Conservation (phyloP, 2,797 vertebrate genomes). For the Phrynocephalus vlangalii region DNA sequence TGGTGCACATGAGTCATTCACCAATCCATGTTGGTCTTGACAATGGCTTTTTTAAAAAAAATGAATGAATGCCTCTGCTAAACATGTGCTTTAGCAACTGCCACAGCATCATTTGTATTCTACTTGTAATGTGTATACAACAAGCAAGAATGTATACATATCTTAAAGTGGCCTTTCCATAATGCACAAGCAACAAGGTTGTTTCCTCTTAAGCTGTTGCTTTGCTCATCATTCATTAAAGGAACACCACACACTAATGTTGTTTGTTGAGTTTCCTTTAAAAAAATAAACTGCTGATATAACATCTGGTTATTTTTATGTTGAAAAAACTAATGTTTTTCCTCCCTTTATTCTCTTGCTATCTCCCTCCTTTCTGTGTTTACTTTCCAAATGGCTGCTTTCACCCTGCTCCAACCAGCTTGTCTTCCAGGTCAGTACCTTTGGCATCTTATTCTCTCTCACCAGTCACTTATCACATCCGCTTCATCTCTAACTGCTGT, state of each 20-base stretch:
- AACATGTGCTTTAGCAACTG: constrained; percentile 43
- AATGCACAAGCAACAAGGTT: constrained; percentile 24
- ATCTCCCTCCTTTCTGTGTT: constrained; percentile 74
- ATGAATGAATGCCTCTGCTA: constrained; percentile 26
- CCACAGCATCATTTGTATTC: constrained; percentile 49
- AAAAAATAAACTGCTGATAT: constrained; percentile 68
- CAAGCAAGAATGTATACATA: constrained; percentile 45
- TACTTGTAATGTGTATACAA: constrained; percentile 1
- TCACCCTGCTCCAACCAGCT: constrained; percentile 86
- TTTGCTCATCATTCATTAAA: constrained; percentile 41
- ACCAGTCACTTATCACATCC: constrained; percentile 61
- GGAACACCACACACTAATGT: constrained; percentile 38
- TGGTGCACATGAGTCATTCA: constrained; percentile 26
- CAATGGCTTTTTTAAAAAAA: neutral
- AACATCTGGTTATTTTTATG: constrained; percentile 74
- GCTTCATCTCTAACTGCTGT: constrained; percentile 55
- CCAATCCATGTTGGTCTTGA: constrained; percentile 35
- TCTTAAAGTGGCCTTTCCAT: constrained; percentile 22
- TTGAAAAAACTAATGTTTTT: constrained; percentile 79
- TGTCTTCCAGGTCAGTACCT: constrained; percentile 93
- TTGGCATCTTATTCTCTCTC: constrained; percentile 71
- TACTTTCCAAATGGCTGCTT: constrained; percentile 80
- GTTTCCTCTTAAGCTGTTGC: constrained; percentile 34
- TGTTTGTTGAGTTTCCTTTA: constrained; percentile 56
- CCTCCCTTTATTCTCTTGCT: constrained; percentile 80